A percentile compares a stretch with the other conserved stretches of the same genome.
These are phyloP conservation scores for Tetrapedia diversipes DNA, from an alignment of 2,888 invertebrate species.

Conservation along the genomic window DNA sequence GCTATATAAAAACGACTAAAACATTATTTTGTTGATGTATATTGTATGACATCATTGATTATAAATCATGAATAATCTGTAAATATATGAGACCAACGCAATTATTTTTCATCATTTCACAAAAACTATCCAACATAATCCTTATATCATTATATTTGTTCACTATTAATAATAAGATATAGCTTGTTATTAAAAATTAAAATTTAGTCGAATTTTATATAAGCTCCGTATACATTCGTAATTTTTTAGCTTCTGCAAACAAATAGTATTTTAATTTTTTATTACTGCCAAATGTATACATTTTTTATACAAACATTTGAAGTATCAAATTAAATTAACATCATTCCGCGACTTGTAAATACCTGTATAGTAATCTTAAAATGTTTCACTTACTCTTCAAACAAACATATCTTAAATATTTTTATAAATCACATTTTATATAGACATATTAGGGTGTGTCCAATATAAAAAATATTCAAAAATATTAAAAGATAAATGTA, in stretches of 20 bases:
- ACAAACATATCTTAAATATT: neutral
- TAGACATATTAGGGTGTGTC: neutral
- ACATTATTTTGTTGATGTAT: conserved; percentile 77
- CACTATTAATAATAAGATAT: neutral
- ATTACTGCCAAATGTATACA: neutral
- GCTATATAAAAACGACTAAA: conserved; percentile 70
- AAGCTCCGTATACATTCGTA: neutral
- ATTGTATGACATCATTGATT: conserved; percentile 72
- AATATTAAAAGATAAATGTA: neutral
- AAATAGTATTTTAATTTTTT: neutral
- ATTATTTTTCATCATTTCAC: conserved; percentile 26
- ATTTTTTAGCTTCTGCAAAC: neutral
- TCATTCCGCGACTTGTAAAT: neutral
- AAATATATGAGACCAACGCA: conserved; percentile 75
- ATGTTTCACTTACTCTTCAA: neutral
- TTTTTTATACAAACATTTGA: neutral
- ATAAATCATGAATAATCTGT: conserved; percentile 74
- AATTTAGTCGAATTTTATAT: neutral
- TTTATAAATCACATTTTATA: no score
- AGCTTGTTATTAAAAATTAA: neutral
- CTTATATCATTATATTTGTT: no score
- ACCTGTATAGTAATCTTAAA: neutral
- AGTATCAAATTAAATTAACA: no score
- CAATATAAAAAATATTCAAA: neutral
- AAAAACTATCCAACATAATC: conserved; percentile 6